Base-by-base conservation (phyloP, 2,797 vertebrate species). In the Furcifer pardalis region DNA sequence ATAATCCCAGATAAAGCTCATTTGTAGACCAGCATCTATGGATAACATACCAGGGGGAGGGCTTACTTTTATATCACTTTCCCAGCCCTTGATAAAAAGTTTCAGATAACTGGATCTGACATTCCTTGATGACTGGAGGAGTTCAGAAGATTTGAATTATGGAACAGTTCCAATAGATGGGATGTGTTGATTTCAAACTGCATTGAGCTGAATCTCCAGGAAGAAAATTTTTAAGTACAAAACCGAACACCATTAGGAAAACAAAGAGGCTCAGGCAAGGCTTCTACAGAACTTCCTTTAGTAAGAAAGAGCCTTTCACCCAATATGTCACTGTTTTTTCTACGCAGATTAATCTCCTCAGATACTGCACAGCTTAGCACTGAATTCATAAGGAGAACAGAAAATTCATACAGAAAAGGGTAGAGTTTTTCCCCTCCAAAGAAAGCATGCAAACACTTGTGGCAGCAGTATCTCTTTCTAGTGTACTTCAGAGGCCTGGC, bases 291-390 rank as follows among this genome's bases (percentile, higher is more conserved):
- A 76, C 25, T 30, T 2, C 30, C 79, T 56, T 19, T 56, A 78
- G 56, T 25, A 83, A 86, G 81, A 7, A 12, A 79, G 44, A 88
- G 84, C 46, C 46, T 80, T 80, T 80, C 44, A 56, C 46, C 35
- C 12, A 69, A 52, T 69, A 56, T 27, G 44, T 68, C 46, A 69
- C 79, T 68, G 46, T 80, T 80, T 80, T 80, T 68, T 32, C 78
- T 80, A 80, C 65, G 46, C 44, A 56, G 65, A 80, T 69, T 69
- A 32, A 56, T 56, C 46, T 52, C 65, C 56, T 80, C 79, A 80
- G 79, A 80, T 80, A 56, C 35, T 69, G 25, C 23, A 15, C 46
- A 56, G 65, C 42, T 32, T 68, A n/a, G 63, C 44, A 21, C 25
- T 52, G n/a, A 79, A 66, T 68, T 35, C 68, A 6, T 49, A 49